Evolutionary conservation across 2,113 vertebrate species (phyloP).

Genomic region (Scatophagus argus): DNA sequence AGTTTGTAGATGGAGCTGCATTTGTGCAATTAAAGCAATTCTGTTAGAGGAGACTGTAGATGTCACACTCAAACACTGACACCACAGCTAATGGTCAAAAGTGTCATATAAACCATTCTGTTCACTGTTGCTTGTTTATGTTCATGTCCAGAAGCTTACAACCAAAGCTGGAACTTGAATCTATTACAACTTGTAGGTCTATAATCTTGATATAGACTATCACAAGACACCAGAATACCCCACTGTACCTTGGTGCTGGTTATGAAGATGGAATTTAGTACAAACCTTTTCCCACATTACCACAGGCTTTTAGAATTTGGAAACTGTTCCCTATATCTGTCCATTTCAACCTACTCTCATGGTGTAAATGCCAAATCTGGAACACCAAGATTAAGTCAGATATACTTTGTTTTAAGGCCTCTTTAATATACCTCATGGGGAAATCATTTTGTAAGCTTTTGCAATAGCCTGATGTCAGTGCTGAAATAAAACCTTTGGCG

Average conservation of each 20-base stretch:
- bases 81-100: background rate
- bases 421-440: no score
- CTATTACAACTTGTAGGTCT: background rate
- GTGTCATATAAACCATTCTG: background rate
- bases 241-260: background rate
- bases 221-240: background rate
- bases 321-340: background rate
- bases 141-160: background rate
- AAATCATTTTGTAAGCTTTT: background rate
- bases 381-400: background rate
- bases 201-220: background rate
- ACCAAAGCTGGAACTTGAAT: background rate
- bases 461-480: background rate
- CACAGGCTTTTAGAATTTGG: background rate
- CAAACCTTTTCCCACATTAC: background rate
- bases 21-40: background rate
- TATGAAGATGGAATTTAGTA: background rate
- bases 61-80: background rate
- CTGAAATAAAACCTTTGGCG: background rate
- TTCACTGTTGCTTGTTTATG: background rate
- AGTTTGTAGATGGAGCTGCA: background rate
- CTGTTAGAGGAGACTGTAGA: background rate
- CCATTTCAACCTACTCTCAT: background rate
- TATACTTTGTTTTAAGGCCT: background rate
- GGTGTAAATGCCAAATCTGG: background rate